A percentile compares a stretch with the other conserved stretches of the same genome.
Conservation (phyloP, 2,888 invertebrate species). For the Pseudoips prasinana region DNA sequence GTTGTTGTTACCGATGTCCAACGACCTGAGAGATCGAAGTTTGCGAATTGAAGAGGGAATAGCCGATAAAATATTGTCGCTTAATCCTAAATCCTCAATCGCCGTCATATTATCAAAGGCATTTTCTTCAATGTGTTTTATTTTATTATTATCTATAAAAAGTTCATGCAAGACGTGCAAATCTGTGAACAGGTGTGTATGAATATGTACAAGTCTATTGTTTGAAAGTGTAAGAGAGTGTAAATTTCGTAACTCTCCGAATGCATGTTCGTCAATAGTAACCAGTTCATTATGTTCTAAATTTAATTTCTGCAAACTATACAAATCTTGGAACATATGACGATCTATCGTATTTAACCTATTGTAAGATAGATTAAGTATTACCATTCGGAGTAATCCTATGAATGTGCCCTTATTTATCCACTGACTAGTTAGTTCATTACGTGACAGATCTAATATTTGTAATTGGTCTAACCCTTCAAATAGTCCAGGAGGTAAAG, state of each 20-base stretch:
- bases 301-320: slow-evolving; percentile 88
- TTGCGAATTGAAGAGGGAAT: slow-evolving; percentile 86
- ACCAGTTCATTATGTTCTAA: slow-evolving; percentile 87
- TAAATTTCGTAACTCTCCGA: slow-evolving; percentile 87
- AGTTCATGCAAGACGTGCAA: slow-evolving; percentile 88
- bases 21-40: slow-evolving; percentile 85
- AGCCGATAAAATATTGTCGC: slow-evolving; percentile 85
- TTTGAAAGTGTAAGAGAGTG: slow-evolving; percentile 88
- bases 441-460: slow-evolving; percentile 86
- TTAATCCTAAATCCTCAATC: slow-evolving; percentile 88
- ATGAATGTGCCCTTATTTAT: slow-evolving; percentile 88
- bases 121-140: slow-evolving; percentile 85
- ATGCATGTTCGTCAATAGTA: slow-evolving; percentile 87
- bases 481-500: slow-evolving; percentile 88
- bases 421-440: slow-evolving; percentile 88
- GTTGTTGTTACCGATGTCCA: slow-evolving; percentile 91
- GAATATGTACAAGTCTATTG: slow-evolving; percentile 85
- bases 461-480: slow-evolving; percentile 87
- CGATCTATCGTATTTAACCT: slow-evolving; percentile 85
- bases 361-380: slow-evolving; percentile 89
- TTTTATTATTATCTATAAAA: slow-evolving; percentile 87
- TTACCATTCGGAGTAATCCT: slow-evolving; percentile 86
- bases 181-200: slow-evolving; percentile 86
- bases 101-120: slow-evolving; percentile 90
- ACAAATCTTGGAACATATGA: slow-evolving; percentile 87